phyloP scores from a whole-genome alignment of 2,797 vertebrate genomes.

The Urosaurus nigricauda region DNA sequence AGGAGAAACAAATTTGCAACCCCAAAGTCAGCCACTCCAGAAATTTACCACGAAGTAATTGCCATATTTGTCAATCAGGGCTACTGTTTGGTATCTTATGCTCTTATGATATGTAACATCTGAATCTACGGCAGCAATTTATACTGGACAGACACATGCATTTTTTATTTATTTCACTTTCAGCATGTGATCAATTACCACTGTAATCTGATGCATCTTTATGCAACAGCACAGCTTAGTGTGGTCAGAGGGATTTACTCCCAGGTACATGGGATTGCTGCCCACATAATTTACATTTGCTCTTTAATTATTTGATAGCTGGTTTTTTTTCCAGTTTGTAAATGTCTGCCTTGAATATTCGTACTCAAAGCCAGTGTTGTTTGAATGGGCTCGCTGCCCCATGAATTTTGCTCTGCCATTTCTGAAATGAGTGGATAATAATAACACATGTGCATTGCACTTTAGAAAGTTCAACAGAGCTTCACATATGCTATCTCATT shows the following conservation, averaged over 20 bases:
- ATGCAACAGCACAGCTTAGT: neutral
- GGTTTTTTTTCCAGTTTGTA: neutral
- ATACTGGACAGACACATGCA: neutral
- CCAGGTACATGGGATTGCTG: neutral
- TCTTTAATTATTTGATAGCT: neutral
- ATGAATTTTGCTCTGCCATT: neutral
- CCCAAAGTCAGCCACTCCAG: neutral
- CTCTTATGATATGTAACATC: neutral
- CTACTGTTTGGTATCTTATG: neutral
- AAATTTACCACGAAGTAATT: neutral
- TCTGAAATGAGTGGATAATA: neutral
- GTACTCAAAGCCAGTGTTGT: neutral
- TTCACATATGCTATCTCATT: neutral
- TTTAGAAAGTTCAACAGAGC: neutral
- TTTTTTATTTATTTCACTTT: neutral
- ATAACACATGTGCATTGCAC: neutral
- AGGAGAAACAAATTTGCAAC: neutral
- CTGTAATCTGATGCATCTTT: neutral
- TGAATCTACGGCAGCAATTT: neutral
- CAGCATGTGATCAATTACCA: neutral
- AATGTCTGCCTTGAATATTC: neutral
- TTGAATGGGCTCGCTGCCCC: neutral
- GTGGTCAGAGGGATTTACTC: neutral
- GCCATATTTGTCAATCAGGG: neutral
- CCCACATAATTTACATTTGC: neutral